Conservation (phyloP, 2,888 invertebrate genomes). For the Tolmerus cingulatus region DNA sequence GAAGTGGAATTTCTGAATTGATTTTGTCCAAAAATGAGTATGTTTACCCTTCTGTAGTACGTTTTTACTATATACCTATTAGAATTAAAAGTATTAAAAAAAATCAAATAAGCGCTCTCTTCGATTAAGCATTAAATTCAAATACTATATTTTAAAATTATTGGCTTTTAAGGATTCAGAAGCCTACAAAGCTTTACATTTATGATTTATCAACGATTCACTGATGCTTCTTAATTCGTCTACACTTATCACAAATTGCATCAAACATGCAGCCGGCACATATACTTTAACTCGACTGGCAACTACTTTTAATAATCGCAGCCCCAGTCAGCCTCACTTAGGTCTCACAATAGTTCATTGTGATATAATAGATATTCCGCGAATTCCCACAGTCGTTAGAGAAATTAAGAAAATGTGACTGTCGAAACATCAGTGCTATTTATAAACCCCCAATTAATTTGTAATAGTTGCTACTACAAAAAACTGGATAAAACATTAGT, state of each 20-base stretch:
- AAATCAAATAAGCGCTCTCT: too few relatives aligned
- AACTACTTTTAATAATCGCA: not conserved
- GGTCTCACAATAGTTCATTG: not conserved
- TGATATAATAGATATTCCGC: not conserved
- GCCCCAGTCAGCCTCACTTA: not conserved
- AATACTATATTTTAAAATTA: not conserved
- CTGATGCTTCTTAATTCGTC: not conserved
- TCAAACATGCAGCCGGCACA: not conserved
- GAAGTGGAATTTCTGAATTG: constrained; percentile 59
- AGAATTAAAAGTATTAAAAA: too few relatives aligned
- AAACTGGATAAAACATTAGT: not conserved
- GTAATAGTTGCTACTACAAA: too few relatives aligned
- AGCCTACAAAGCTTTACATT: not conserved
- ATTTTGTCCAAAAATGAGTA: constrained; percentile 58
- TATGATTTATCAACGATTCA: not conserved
- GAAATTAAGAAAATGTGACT: not conserved
- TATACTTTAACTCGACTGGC: not conserved
- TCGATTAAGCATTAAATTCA: too few relatives aligned
- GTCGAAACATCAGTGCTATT: not conserved
- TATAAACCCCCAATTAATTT: not conserved
- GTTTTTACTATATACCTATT: too few relatives aligned
- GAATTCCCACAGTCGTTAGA: not conserved
- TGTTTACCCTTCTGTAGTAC: constrained; percentile 14
- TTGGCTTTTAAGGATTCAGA: not conserved
- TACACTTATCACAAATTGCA: not conserved